Evolutionary conservation across 2,888 invertebrate genomes (phyloP).

Genomic region (Marronus borbonicus): DNA sequence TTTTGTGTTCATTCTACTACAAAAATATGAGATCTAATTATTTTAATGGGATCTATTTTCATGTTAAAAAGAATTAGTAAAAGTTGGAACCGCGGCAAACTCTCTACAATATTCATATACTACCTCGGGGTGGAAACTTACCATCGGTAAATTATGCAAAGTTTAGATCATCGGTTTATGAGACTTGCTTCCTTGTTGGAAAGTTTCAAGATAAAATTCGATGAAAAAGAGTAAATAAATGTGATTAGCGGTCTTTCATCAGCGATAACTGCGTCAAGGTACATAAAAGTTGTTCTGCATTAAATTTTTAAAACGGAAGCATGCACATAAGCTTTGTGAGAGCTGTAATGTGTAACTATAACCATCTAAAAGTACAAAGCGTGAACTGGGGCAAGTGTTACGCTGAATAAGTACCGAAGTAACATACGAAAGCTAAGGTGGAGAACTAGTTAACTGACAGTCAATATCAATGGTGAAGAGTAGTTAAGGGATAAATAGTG

Average conservation of each 20-base stretch:
- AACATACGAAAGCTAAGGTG: too few species aligned
- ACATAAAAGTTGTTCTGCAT: too few species aligned
- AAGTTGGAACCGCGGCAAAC: not conserved
- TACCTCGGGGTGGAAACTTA: slow-evolving; percentile 16
- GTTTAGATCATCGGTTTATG: slow-evolving; percentile 19
- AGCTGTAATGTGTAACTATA: too few species aligned
- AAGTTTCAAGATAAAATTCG: not conserved
- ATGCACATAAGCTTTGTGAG: too few species aligned
- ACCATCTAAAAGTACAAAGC: too few species aligned
- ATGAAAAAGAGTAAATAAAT: not conserved
- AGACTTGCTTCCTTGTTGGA: not conserved
- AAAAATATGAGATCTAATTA: not conserved
- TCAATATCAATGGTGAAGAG: too few species aligned
- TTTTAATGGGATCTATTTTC: not conserved
- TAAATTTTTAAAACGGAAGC: too few species aligned
- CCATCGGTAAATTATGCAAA: slow-evolving; percentile 29
- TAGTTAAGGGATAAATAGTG: too few species aligned
- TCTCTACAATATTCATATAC: slow-evolving; percentile 21
- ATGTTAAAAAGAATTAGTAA: not conserved
- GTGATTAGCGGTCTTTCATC: slow-evolving; percentile 1
- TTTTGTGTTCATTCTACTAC: not conserved
- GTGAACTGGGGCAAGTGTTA: too few species aligned
- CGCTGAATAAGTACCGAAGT: too few species aligned
- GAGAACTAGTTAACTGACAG: too few species aligned
- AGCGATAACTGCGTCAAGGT: not conserved